Conservation (phyloP, 92 coral and sea anemone species). For the Desmophyllum pertusum region DNA sequence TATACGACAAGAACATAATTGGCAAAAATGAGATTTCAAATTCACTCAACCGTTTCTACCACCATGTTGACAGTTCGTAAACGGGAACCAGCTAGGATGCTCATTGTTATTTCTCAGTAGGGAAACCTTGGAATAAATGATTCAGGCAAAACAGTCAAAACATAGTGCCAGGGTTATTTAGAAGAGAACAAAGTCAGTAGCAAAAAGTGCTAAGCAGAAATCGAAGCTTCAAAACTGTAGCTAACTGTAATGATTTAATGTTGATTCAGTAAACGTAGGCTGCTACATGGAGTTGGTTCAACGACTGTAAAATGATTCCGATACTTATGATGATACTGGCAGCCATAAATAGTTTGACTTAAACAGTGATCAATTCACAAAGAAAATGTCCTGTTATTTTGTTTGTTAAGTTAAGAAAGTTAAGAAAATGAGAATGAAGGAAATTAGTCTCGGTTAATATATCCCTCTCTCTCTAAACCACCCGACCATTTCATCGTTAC, state of each 20-base stretch:
- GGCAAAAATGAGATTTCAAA: neutral
- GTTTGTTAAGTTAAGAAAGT: neutral
- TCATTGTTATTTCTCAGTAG: neutral
- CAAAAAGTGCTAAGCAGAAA: neutral
- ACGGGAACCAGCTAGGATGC: conserved; percentile 3
- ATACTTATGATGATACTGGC: no score
- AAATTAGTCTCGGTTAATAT: neutral
- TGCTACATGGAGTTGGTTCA: no score
- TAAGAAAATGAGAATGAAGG: no score
- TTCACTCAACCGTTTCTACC: conserved; percentile 14
- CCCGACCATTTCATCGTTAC: neutral
- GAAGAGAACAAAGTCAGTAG: neutral
- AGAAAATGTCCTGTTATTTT: neutral
- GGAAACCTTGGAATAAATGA: conserved; percentile 31
- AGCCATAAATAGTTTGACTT: no score
- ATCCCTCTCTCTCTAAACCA: neutral
- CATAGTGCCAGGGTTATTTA: neutral
- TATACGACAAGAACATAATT: neutral
- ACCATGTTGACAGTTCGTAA: neutral
- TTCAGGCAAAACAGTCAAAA: neutral
- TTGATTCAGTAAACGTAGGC: neutral
- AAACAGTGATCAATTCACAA: neutral
- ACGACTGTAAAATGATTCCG: no score
- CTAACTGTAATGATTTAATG: neutral
- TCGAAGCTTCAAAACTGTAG: neutral